A percentile compares a stretch with the other conserved stretches of the same genome.
Evolutionary conservation across 2,797 vertebrate species (phyloP).

Genomic region (Meriones psammophilus): DNA sequence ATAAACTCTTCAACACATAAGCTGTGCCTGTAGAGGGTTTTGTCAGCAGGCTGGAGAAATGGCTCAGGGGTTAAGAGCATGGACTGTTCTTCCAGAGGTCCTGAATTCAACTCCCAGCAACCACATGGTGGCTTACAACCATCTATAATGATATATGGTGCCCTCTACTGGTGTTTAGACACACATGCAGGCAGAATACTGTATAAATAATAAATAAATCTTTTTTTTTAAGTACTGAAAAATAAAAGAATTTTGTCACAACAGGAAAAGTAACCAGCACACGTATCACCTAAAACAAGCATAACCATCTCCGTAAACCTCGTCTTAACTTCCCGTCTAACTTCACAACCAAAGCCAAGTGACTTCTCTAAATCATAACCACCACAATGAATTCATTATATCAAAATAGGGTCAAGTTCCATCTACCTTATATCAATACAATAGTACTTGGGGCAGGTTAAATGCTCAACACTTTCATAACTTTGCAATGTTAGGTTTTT

Average conservation of each 20-base stretch:
- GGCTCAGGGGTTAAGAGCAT: no score
- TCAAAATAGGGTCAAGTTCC: neutral
- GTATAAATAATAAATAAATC: no score
- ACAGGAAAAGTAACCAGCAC: neutral
- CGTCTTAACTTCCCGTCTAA: neutral
- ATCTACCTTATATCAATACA: neutral
- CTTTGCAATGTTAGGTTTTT: neutral
- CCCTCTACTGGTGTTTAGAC: no score
- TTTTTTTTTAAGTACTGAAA: no score
- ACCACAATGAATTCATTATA: conserved; percentile 5
- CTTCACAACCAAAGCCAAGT: neutral
- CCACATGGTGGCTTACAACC: no score
- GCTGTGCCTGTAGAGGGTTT: neutral
- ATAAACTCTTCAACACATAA: neutral
- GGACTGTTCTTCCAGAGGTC: no score
- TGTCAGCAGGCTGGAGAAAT: neutral
- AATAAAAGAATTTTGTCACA: neutral
- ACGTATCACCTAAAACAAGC: neutral
- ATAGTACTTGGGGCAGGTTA: neutral
- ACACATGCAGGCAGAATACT: no score
- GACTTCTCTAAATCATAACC: conserved; percentile 30
- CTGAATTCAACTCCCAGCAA: no score
- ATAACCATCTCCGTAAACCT: neutral
- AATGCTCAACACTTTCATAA: neutral
- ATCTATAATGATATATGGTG: no score